Base-by-base conservation (phyloP, 2,113 vertebrate genomes). In the Hucho hucho region DNA sequence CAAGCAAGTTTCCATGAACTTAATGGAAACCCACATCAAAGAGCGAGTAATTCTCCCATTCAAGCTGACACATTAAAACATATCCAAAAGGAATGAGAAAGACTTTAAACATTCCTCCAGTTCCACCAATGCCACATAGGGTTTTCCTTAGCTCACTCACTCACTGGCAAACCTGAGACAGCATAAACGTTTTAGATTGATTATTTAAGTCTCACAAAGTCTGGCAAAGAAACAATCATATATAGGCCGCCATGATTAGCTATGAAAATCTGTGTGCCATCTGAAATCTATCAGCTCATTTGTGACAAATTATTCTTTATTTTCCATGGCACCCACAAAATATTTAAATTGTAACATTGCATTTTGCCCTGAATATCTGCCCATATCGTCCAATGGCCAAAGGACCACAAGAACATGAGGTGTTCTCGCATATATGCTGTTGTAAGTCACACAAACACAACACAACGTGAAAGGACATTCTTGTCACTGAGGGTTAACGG, bases 121-220 rank as follows among this genome's bases (percentile, higher is more conserved):
- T 79, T 89, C 75, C 81, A 73, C 63, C 75, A 80, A 81, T 81
- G 79, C 83, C 75, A 79, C 90, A 89, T 87, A 83, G 80, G 89
- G 88, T 88, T 92, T 89, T 90, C 88, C 92, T 91, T 92, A 91
- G 81, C 76, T 75, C 72, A 56, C 68, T 75, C 72, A 56, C 68
- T 82, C 76, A 78, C 79, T 89, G 87, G 86, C 88, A 87, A 86
- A 84, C 84, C 70, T 83, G 6, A 82, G 76, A 81, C 86, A 82
- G 75, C 78, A 73, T 70, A 81, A 83, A 77, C 81, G 78, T 83
- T 74, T 77, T 49, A 75, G 75, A 75, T 78, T 46, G 71, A 79
- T 75, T 86, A 88, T 89, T 90, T 88, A 69, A 73, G 80, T 83
- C 86, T 75, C 87, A 75, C 65, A 83, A 80, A 83, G 83, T 76